These are phyloP conservation scores for Frankliniella intonsa DNA, from an alignment of 2,888 invertebrate species.

Conservation along the genomic window DNA sequence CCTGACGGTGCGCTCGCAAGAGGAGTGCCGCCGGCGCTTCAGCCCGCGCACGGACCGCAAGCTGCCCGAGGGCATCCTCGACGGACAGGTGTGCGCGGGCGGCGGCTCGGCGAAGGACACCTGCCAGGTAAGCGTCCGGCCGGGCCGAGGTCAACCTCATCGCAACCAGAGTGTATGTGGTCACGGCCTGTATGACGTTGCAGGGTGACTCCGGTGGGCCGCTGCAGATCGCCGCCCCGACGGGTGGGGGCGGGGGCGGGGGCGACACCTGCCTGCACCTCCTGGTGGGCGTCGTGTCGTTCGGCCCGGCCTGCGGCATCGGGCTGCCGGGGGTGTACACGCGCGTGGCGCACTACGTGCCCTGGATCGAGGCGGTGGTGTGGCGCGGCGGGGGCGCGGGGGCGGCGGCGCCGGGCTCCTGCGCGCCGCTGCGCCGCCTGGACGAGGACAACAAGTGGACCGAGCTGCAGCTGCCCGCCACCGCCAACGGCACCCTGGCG, in stretches of 20 bases:
- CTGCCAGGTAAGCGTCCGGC: neutral
- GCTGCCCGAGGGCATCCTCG: neutral
- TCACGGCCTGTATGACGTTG: neutral
- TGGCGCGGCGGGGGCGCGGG: neutral
- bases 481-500: slow-evolving; percentile 11
- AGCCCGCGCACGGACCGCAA: neutral
- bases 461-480: neutral
- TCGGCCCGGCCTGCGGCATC: slow-evolving; percentile 3
- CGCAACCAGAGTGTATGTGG: too few relatives aligned
- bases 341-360: slow-evolving; percentile 18
- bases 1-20: neutral
- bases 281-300: slow-evolving; percentile 9
- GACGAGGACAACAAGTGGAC: too few relatives aligned
- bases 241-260: neutral
- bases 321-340: slow-evolving; percentile 11
- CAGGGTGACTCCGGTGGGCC: neutral
- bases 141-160: too few relatives aligned
- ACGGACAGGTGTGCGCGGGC: slow-evolving; percentile 13
- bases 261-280: neutral
- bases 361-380: neutral
- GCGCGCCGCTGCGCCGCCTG: neutral
- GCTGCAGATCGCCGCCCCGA: neutral
- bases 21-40: neutral
- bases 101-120: slow-evolving; percentile 2
- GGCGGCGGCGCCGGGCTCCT: neutral